Percentiles rank a stretch among this genome's conserved stretches.
Evolutionary conservation across 92 coral and sea anemone species (phyloP).

Genomic region (Pocillopora grandis): DNA sequence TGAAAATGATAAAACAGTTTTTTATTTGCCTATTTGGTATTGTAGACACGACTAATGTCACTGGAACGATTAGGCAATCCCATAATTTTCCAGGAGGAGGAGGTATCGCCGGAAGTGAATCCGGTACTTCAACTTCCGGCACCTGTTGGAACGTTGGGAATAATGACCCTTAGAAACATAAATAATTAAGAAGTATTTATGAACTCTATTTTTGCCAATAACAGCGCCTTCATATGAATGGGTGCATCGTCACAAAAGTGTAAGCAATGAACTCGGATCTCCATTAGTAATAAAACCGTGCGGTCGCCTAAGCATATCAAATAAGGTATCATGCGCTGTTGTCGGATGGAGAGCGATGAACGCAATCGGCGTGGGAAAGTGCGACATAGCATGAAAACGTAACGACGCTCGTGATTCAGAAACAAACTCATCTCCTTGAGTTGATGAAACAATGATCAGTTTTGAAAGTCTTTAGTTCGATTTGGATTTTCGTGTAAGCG

Average conservation of each 20-base stretch:
- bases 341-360: background rate
- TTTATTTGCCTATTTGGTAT: too few species aligned
- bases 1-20: too few species aligned
- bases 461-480: background rate
- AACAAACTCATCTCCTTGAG: background rate
- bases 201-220: background rate
- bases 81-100: background rate
- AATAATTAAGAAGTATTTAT: background rate
- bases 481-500: background rate
- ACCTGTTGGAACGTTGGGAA: slow-evolving; percentile 11
- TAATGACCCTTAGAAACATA: background rate
- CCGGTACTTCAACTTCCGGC: background rate
- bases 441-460: background rate
- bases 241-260: background rate
- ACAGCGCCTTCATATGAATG: background rate
- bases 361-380: background rate
- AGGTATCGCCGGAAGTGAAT: background rate
- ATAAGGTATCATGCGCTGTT: too few species aligned
- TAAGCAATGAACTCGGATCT: background rate
- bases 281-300: background rate
- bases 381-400: background rate
- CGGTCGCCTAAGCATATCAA: background rate
- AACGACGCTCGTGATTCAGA: background rate
- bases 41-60: too few species aligned
- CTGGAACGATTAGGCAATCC: background rate